Percentiles rank a stretch among this genome's conserved stretches.
phyloP scores from a whole-genome alignment of 2,113 vertebrate species.

The Pangasianodon gigas region DNA sequence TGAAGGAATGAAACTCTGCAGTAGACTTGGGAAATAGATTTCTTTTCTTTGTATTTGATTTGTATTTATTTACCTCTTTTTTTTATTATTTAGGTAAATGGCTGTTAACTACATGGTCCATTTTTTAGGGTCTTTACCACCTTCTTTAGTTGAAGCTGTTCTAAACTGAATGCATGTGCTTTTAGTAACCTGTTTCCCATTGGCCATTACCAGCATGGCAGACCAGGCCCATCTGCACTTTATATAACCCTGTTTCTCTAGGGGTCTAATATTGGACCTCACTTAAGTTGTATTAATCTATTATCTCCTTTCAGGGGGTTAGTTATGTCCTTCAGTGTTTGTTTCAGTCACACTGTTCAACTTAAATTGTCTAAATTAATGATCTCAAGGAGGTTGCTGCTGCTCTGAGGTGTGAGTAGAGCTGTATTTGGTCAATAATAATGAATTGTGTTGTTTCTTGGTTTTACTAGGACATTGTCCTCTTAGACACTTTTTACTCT shows the following conservation, averaged over 20 bases:
- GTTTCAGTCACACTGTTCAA: slow-evolving; percentile 14
- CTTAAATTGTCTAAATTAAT: neutral
- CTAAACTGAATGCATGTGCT: slow-evolving; percentile 37
- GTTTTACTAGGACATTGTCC: neutral
- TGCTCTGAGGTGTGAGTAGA: neutral
- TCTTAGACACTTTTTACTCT: neutral
- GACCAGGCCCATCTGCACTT: slow-evolving; percentile 49
- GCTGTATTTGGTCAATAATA: neutral
- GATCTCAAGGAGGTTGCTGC: slow-evolving; percentile 12
- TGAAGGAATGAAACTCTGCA: slow-evolving; percentile 20
- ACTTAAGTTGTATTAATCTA: slow-evolving; percentile 25
- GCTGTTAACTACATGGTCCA: slow-evolving; percentile 19
- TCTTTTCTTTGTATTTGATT: slow-evolving; percentile 27
- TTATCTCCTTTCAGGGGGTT: neutral
- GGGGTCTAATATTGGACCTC: neutral
- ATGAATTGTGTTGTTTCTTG: neutral
- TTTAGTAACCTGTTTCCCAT: slow-evolving; percentile 4
- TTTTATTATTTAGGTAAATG: slow-evolving; percentile 41
- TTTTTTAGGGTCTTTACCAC: slow-evolving; percentile 9
- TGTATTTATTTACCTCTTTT: slow-evolving; percentile 54
- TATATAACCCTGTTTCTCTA: slow-evolving; percentile 30
- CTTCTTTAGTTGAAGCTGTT: slow-evolving; percentile 23
- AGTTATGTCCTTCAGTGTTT: slow-evolving; percentile 17
- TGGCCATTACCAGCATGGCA: slow-evolving; percentile 39
- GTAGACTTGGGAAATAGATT: slow-evolving; percentile 35